Evolutionary conservation across 2,797 vertebrate species (phyloP).

Genomic region (Enteromius viviparus): DNA sequence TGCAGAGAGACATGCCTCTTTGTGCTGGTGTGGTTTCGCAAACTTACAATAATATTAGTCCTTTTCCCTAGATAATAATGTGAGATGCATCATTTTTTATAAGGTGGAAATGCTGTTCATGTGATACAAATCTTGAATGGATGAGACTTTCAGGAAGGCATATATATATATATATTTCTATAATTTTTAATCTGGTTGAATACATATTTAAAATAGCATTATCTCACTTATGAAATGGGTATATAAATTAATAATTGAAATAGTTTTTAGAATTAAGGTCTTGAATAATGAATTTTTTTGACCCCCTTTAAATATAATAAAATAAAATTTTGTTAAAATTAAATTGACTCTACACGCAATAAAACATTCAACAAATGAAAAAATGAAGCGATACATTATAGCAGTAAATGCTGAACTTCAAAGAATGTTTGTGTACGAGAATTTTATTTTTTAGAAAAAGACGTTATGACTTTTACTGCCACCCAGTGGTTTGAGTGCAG

Average conservation of each 20-base stretch:
- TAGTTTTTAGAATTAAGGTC: neutral
- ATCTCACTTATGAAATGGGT: neutral
- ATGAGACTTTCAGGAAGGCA: neutral
- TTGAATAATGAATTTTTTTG: neutral
- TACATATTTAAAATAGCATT: neutral
- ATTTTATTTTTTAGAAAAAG: neutral
- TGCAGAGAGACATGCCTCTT: conserved; percentile 38
- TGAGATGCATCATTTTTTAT: neutral
- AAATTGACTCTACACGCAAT: neutral
- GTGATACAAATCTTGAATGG: neutral
- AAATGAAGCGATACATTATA: neutral
- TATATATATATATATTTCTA: neutral
- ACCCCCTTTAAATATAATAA: neutral
- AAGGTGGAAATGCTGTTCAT: neutral
- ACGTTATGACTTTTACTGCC: neutral
- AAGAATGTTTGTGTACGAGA: neutral
- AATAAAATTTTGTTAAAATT: neutral
- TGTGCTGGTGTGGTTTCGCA: conserved; percentile 18
- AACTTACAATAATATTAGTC: conserved; percentile 12
- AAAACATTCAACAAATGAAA: neutral
- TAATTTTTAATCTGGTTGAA: neutral
- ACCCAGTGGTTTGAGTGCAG: neutral
- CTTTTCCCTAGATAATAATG: neutral
- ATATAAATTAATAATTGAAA: neutral
- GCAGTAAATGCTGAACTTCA: neutral